A percentile compares a stretch with the other conserved stretches of the same genome.
Evolutionary conservation across 2,888 invertebrate genomes (phyloP).

Genomic region (Lissocephala sabroskyi): DNA sequence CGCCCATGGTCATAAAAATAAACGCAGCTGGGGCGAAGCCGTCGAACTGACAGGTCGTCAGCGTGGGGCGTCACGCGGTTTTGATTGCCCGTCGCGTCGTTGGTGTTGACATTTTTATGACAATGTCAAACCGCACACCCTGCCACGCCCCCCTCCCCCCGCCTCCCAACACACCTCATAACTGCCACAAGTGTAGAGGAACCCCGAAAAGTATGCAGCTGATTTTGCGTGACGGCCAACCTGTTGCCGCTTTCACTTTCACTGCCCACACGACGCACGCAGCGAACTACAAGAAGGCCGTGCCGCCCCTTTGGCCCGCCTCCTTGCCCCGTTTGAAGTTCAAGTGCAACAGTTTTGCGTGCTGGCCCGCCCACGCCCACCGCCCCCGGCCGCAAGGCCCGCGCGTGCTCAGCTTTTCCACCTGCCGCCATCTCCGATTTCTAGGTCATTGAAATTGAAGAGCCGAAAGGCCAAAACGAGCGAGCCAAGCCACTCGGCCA

Average conservation of each 20-base stretch:
- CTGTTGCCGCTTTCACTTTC: conserved; percentile 64
- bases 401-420: conserved; percentile 39
- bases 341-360: conserved; percentile 58
- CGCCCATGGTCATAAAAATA: too few relatives aligned
- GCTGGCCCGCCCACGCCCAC: conserved; percentile 21
- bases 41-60: too few relatives aligned
- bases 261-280: conserved; percentile 11
- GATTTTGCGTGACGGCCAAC: conserved; percentile 24
- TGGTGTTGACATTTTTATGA: conserved; percentile 9
- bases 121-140: conserved; percentile 17
- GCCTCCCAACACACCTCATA: too few relatives aligned
- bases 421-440: conserved; percentile 27
- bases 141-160: background rate
- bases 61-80: background rate
- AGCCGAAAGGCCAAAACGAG: conserved; percentile 25
- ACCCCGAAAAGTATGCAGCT: conserved; percentile 15
- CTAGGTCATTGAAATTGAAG: conserved; percentile 42
- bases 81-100: conserved; percentile 2
- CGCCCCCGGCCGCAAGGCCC: too few relatives aligned
- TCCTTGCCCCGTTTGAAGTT: conserved; percentile 52
- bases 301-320: too few relatives aligned
- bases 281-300: conserved; percentile 16
- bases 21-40: too few relatives aligned
- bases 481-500: conserved; percentile 21
- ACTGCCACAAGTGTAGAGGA: too few relatives aligned